These are phyloP conservation scores for Bergia puertoricense DNA, from an alignment of 92 coral and sea anemone genomes.

Conservation along the genomic window DNA sequence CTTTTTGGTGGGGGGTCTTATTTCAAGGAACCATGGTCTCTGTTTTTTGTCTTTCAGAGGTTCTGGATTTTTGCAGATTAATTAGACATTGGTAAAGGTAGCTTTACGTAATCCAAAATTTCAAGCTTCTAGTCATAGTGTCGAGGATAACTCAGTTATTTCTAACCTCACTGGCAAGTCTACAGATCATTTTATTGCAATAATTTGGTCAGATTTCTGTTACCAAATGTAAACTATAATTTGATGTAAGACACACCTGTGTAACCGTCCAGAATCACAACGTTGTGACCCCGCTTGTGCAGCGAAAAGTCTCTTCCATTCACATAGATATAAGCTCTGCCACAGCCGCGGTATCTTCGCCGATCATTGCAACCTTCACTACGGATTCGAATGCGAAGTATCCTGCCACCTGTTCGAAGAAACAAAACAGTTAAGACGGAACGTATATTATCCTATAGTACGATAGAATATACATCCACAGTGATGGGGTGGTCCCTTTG, in stretches of 20 bases:
- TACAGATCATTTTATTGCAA: too few relatives aligned
- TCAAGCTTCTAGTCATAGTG: too few relatives aligned
- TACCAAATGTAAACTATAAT: background rate
- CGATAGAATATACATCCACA: too few relatives aligned
- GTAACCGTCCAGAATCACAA: slow-evolving; percentile 36
- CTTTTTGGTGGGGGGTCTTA: too few relatives aligned
- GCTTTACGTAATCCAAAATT: background rate
- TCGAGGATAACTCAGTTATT: too few relatives aligned
- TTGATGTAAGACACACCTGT: slow-evolving; percentile 23
- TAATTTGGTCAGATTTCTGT: too few relatives aligned
- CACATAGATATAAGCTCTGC: slow-evolving; percentile 37
- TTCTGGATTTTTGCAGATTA: background rate
- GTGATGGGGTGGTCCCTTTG: too few relatives aligned
- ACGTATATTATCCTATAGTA: background rate
- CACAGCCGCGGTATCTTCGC: slow-evolving; percentile 46
- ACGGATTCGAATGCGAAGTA: slow-evolving; percentile 35
- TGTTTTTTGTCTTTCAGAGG: background rate
- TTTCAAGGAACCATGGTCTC: too few relatives aligned
- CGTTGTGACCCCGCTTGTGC: slow-evolving; percentile 47
- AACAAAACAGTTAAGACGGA: background rate
- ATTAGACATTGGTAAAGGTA: background rate
- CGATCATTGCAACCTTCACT: slow-evolving; percentile 25
- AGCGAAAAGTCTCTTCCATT: slow-evolving; percentile 48
- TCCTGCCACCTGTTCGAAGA: slow-evolving; percentile 23
- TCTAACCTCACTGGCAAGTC: too few relatives aligned